These are phyloP conservation scores for Harpalus rubripes DNA, from an alignment of 2,888 invertebrate species.

Conservation along the genomic window DNA sequence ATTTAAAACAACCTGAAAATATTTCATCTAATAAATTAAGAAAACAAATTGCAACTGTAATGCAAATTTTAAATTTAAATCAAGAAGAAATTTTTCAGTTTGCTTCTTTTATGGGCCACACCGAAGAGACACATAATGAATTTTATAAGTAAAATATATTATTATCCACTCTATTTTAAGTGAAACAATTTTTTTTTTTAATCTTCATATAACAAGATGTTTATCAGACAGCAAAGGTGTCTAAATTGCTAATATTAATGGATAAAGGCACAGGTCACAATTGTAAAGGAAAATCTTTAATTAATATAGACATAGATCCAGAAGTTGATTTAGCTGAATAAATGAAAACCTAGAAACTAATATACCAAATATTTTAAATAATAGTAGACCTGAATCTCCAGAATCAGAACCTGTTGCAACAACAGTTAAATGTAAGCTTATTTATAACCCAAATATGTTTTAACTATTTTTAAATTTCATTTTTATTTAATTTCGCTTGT, in stretches of 20 bases:
- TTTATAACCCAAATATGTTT: background rate
- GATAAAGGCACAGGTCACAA: slow-evolving; percentile 43
- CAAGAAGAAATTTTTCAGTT: slow-evolving; percentile 25
- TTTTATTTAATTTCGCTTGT: slow-evolving; percentile 15
- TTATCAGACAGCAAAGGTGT: slow-evolving; percentile 3
- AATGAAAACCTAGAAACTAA: background rate
- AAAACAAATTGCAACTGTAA: too few relatives aligned
- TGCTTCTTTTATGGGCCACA: slow-evolving; percentile 12
- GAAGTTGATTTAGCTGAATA: slow-evolving; percentile 14
- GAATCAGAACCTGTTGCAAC: background rate
- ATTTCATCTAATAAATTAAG: too few relatives aligned
- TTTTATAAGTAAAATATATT: slow-evolving; percentile 7
- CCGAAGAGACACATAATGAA: slow-evolving; percentile 7
- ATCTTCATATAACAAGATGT: background rate
- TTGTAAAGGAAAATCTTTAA: slow-evolving; percentile 46
- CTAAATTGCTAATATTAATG: slow-evolving; percentile 44
- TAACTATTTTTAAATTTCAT: background rate
- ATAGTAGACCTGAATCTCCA: slow-evolving; percentile 8
- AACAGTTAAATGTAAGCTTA: background rate
- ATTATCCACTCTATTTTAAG: background rate
- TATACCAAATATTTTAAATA: slow-evolving; percentile 5
- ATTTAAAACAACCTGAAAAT: too few relatives aligned
- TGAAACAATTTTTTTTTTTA: background rate
- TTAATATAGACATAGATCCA: slow-evolving; percentile 41
- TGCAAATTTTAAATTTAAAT: slow-evolving; percentile 10